Evolutionary conservation across 2,888 invertebrate genomes (phyloP).

Genomic region (Drosophila paranaensis): DNA sequence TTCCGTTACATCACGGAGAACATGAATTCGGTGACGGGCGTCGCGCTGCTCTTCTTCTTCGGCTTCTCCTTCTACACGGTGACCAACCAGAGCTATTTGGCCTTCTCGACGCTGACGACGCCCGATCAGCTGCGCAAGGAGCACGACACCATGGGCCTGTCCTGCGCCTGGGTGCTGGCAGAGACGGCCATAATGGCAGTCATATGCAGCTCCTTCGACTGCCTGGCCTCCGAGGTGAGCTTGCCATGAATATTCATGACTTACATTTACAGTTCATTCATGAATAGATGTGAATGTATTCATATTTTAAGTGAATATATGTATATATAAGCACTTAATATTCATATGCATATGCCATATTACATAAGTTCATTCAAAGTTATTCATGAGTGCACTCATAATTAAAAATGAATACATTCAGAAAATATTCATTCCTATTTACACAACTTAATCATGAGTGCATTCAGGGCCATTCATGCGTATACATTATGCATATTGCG

Average conservation of each 20-base stretch:
- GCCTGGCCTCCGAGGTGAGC: slow-evolving; percentile 73
- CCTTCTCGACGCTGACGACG: slow-evolving; percentile 74
- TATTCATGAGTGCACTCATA: background rate
- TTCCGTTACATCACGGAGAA: slow-evolving; percentile 77
- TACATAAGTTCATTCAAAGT: no score
- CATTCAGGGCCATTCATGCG: slow-evolving; percentile 4
- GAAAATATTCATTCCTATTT: background rate
- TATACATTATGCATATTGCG: background rate
- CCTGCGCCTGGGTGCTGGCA: slow-evolving; percentile 74
- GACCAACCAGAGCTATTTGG: slow-evolving; percentile 80
- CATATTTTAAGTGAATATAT: no score
- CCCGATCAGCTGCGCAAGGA: slow-evolving; percentile 41
- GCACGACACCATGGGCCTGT: slow-evolving; percentile 69
- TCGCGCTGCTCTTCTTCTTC: slow-evolving; percentile 73
- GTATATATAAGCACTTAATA: no score
- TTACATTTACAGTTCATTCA: no score
- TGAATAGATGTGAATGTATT: no score
- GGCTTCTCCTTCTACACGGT: slow-evolving; percentile 81
- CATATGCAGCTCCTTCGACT: slow-evolving; percentile 75
- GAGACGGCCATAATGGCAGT: slow-evolving; percentile 69
- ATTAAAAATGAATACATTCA: background rate
- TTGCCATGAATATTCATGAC: no score
- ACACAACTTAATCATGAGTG: background rate
- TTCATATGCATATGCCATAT: no score
- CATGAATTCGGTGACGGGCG: slow-evolving; percentile 72